Conservation (phyloP, 2,113 vertebrate genomes). For the Pterocles orientalis region DNA sequence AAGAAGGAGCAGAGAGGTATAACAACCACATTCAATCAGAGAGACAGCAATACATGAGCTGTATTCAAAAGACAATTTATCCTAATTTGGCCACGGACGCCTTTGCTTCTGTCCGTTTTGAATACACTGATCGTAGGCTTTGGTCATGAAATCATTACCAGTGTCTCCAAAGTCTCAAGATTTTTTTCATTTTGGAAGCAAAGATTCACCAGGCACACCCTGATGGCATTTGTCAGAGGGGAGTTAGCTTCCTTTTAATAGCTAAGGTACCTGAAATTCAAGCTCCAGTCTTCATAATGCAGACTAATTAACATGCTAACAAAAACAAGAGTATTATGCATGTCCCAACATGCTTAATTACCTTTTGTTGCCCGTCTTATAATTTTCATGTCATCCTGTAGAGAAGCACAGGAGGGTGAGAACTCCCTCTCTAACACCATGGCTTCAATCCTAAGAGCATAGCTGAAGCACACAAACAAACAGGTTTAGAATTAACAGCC, state of each 20-base stretch:
- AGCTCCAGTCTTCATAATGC: conserved; percentile 59
- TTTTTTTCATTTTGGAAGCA: conserved; percentile 25
- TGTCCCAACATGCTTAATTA: conserved; percentile 68
- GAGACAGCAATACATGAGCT: background rate
- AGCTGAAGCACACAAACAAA: conserved; percentile 78
- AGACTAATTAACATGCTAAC: conserved; percentile 68
- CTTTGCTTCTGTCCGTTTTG: background rate
- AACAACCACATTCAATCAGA: background rate
- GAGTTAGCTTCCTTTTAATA: conserved; percentile 65
- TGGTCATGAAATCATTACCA: background rate
- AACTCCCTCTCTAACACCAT: conserved; percentile 95
- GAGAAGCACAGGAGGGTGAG: conserved; percentile 83
- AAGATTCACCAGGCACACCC: conserved; percentile 33
- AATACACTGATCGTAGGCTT: background rate
- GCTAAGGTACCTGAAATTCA: conserved; percentile 75
- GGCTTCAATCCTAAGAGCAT: conserved; percentile 91
- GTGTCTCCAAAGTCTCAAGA: background rate
- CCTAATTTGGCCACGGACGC: background rate
- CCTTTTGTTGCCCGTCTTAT: conserved; percentile 88
- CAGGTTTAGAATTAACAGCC: background rate
- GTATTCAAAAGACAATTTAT: background rate
- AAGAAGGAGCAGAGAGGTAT: background rate
- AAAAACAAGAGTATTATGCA: conserved; percentile 49
- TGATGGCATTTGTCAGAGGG: conserved; percentile 61
- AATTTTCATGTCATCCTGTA: conserved; percentile 85